These are phyloP conservation scores for Gorsachius goisagi DNA, from an alignment of 2,113 vertebrate species.

Conservation along the genomic window DNA sequence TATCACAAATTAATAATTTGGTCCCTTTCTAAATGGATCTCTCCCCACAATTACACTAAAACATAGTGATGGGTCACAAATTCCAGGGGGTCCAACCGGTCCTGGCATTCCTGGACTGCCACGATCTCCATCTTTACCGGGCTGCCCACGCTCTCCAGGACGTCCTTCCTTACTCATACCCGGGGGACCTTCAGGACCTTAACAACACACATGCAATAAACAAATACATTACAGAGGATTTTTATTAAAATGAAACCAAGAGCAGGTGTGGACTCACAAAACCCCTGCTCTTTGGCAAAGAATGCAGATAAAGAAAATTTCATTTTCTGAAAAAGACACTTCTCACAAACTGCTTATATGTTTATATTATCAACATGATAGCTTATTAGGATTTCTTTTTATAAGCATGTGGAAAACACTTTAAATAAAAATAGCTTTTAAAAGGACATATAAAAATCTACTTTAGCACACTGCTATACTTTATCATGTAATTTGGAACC, in stretches of 20 bases:
- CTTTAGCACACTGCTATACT: not conserved
- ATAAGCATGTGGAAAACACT: not conserved
- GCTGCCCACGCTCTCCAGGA: slow-evolving; percentile 83
- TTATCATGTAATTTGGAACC: not conserved
- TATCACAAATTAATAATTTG: slow-evolving; percentile 85
- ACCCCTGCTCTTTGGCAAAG: not conserved
- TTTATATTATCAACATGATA: not conserved
- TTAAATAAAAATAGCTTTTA: not conserved
- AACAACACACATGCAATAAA: not conserved
- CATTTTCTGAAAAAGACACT: not conserved
- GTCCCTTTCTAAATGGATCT: slow-evolving; percentile 94
- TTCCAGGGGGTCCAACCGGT: slow-evolving; percentile 84
- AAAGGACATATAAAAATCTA: not conserved
- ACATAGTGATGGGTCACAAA: slow-evolving; percentile 91
- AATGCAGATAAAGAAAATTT: not conserved
- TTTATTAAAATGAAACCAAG: not conserved
- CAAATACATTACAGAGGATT: not conserved
- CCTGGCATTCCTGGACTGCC: slow-evolving; percentile 87
- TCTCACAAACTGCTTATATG: not conserved
- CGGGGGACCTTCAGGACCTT: slow-evolving; percentile 88
- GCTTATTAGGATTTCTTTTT: not conserved
- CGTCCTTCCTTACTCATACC: slow-evolving; percentile 86
- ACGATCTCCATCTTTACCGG: slow-evolving; percentile 84
- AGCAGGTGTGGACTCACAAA: not conserved
- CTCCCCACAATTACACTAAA: slow-evolving; percentile 87